phyloP scores from a whole-genome alignment of 2,113 vertebrate species.

The Notechis scutatus region DNA sequence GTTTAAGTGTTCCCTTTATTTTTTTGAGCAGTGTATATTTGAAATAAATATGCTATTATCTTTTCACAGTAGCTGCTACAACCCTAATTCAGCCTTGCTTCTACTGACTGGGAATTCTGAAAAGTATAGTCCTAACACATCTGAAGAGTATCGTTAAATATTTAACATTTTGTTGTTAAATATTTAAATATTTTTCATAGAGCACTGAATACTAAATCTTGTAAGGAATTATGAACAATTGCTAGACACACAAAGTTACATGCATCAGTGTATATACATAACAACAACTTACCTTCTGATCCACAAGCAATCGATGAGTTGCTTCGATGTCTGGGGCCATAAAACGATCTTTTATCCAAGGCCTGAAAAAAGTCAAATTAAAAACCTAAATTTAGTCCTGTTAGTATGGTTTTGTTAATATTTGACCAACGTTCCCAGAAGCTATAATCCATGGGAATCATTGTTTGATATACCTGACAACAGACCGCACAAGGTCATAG shows the following conservation, averaged over 20 bases:
- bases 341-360: conserved; percentile 97
- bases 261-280: not conserved
- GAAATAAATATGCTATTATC: not conserved
- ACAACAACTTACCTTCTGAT: conserved; percentile 83
- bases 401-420: not conserved
- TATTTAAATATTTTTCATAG: not conserved
- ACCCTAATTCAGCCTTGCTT: not conserved
- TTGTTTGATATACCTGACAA: conserved; percentile 87
- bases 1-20: too few species aligned
- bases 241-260: not conserved
- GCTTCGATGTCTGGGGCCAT: conserved; percentile 96
- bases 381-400: not conserved
- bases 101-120: not conserved
- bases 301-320: conserved; percentile 83
- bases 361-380: conserved; percentile 67
- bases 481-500: conserved; percentile 92
- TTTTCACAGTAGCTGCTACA: not conserved
- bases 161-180: not conserved
- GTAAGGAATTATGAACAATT: not conserved
- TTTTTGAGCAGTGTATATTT: not conserved
- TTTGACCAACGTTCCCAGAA: conserved; percentile 3
- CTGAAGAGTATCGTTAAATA: not conserved
- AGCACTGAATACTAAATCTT: not conserved
- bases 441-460: conserved; percentile 13
- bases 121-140: not conserved